Conservation (phyloP, 2,797 vertebrate species). For the Geotrypetes seraphini region DNA sequence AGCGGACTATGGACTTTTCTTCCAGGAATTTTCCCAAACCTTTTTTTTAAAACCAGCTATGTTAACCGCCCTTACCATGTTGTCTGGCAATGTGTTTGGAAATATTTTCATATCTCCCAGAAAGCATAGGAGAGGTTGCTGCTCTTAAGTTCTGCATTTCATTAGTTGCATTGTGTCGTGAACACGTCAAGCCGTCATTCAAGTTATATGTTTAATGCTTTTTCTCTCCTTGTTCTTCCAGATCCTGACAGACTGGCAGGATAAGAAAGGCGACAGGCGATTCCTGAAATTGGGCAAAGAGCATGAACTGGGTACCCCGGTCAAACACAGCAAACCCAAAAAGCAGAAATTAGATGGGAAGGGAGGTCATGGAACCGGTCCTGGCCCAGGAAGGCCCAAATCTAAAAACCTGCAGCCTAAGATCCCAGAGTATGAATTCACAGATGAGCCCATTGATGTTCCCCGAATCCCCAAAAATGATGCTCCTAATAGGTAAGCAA, state of each 20-base stretch:
- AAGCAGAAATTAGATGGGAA: constrained; percentile 92
- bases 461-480: constrained; percentile 95
- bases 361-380: constrained; percentile 75
- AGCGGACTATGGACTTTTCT: no score
- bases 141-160: no score
- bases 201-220: not conserved
- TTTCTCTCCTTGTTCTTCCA: constrained; percentile 34
- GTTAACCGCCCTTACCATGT: no score
- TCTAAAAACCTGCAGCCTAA: constrained; percentile 89
- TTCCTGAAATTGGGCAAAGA: constrained; percentile 86
- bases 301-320: constrained; percentile 73
- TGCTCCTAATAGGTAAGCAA: constrained; percentile 82
- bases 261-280: constrained; percentile 93
- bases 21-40: no score
- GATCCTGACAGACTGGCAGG: constrained; percentile 98
- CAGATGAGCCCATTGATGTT: constrained; percentile 89
- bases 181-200: no score
- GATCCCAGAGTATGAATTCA: constrained; percentile 92
- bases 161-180: no score
- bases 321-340: constrained; percentile 88
- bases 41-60: no score
- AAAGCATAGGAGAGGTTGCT: no score
- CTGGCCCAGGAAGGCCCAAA: constrained; percentile 87
- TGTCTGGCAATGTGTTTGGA: no score
- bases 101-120: no score